Evolutionary conservation across 2,797 vertebrate species (phyloP), one percentile per base, ranked within the genome.

Genomic region (Manis pentadactyla): DNA sequence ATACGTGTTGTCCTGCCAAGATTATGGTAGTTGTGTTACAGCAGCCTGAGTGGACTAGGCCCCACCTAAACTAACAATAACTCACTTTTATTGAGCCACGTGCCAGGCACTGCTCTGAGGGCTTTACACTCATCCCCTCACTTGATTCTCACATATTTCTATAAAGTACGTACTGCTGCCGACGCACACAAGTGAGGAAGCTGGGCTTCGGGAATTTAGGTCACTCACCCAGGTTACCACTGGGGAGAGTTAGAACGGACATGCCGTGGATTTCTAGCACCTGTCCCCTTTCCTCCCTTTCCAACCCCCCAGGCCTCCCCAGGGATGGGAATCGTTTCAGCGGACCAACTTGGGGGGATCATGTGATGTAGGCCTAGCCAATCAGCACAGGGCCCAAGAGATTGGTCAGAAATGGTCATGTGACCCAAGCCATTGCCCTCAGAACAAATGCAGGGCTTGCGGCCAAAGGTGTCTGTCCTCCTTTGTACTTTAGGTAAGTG

Each of bases 381-480:
- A 18, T 83, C 57, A 87, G 81, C 8, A 17, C 34, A 39, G 14
- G 51, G 17, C 4, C 59, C 49, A 69, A 25, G 57, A 5, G 51
- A 74, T 51, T 74, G 69, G 64, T 68, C 66, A 17, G 53, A 8
- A n/a, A 37, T 34, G 53, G 59, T 23, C 85, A 84, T 27, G 37
- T 46, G 64, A 55, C 31, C 9, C 12, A 18, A 68, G 73, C 1
- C 34, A 1, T 1, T 12, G 13, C 49, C 5, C 6, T 79, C 25
- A 9, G 46, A 49, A 61, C 4, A 29, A 74, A 31, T 7, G 37
- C n/a, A 12, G 66, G 55, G 15, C 19, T 57, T 74, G 2, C 18
- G 11, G 46, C 37, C 46, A 27, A 39, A 31, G 25, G 1, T 17
- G 11, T 19, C 14, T 18, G 9, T 68, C 1, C 0, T 7, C 19